phyloP scores from a whole-genome alignment of 1,140 invertebrate species.

The Mamestra configurata region DNA sequence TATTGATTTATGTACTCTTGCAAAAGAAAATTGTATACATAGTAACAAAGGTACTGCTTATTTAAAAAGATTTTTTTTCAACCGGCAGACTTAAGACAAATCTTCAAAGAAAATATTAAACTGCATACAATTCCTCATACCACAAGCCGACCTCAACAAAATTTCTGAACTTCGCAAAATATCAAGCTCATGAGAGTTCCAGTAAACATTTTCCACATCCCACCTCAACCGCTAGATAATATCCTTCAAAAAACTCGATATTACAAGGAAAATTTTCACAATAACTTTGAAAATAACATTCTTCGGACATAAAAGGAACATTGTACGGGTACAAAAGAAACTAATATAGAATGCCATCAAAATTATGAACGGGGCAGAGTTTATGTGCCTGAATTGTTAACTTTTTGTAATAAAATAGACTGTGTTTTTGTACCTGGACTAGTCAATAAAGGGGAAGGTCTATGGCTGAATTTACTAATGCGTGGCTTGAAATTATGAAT shows the following conservation, averaged over 20 bases:
- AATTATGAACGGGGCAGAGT: conserved; percentile 20
- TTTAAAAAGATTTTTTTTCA: no score
- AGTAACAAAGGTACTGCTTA: no score
- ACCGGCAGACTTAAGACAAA: no score
- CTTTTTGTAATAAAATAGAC: conserved; percentile 21
- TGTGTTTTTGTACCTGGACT: background rate
- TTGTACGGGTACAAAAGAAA: conserved; percentile 37
- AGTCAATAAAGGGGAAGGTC: background rate
- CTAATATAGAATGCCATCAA: conserved; percentile 39
- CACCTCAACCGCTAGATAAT: background rate
- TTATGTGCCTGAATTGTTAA: conserved; percentile 34
- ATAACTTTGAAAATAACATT: conserved; percentile 46
- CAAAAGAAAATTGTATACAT: no score
- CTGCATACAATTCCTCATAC: no score
- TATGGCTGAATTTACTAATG: background rate
- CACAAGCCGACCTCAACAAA: background rate
- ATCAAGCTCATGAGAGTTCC: background rate
- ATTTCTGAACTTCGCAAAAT: background rate
- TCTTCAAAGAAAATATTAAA: no score
- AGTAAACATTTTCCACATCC: background rate
- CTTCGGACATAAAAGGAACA: conserved; percentile 21
- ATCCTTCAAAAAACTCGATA: conserved; percentile 28
- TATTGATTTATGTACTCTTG: no score
- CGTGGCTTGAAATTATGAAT: background rate
- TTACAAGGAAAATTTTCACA: conserved; percentile 37